phyloP scores from a whole-genome alignment of 2,113 vertebrate species.

The Charadrius vociferus region DNA sequence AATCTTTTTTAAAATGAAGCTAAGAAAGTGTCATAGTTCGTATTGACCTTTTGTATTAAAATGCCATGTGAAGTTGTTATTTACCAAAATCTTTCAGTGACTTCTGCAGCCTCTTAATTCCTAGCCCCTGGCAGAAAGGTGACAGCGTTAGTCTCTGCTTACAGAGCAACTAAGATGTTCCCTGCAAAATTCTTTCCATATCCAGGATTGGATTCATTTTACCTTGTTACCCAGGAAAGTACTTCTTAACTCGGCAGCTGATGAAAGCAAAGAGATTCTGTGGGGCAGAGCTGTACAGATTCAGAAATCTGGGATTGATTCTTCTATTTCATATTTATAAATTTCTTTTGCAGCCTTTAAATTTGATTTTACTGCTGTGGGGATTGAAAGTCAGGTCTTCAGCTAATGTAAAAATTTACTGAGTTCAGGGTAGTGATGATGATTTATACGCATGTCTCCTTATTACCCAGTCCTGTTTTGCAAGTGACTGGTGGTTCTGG shows the following conservation, averaged over 20 bases:
- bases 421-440: not conserved
- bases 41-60: not conserved
- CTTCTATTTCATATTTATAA: not conserved
- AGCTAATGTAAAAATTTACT: not conserved
- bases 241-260: not conserved
- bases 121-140: not conserved
- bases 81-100: not conserved
- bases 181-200: not conserved
- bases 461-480: not conserved
- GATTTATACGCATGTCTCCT: not conserved
- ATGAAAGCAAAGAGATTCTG: not conserved
- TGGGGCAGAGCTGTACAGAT: not conserved
- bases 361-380: not conserved
- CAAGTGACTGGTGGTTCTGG: not conserved
- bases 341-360: not conserved
- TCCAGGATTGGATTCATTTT: not conserved
- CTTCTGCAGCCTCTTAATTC: not conserved
- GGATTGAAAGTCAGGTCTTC: not conserved
- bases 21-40: not conserved
- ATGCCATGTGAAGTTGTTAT: not conserved
- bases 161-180: not conserved
- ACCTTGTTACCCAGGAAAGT: not conserved
- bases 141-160: not conserved
- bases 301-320: not conserved
- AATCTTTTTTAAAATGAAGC: not conserved